These are phyloP conservation scores for Bettongia penicillata DNA, from an alignment of 2,113 vertebrate species.

Conservation along the genomic window DNA sequence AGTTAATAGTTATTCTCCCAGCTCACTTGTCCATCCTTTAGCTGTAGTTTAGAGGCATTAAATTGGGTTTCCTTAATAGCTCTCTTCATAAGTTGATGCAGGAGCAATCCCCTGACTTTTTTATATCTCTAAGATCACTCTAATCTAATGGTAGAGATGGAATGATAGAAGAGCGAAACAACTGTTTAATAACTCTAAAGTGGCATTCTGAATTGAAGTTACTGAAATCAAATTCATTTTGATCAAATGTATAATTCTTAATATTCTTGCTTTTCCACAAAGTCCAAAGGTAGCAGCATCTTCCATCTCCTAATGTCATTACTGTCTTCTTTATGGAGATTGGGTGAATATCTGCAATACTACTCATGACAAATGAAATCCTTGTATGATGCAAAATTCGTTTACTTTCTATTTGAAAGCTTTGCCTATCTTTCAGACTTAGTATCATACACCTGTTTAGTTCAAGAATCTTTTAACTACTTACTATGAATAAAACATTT, in stretches of 20 bases:
- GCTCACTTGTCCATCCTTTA: neutral
- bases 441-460: neutral
- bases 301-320: neutral
- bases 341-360: neutral
- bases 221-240: conserved; percentile 13
- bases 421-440: neutral
- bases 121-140: neutral
- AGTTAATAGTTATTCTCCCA: neutral
- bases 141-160: conserved; percentile 7
- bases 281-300: neutral
- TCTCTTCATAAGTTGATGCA: neutral
- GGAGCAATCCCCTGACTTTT: neutral
- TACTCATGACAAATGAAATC: neutral
- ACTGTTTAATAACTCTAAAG: neutral
- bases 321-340: neutral
- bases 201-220: neutral
- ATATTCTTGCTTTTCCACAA: conserved; percentile 55
- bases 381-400: neutral
- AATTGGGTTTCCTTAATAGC: neutral
- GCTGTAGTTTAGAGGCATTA: neutral
- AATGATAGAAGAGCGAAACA: conserved; percentile 31
- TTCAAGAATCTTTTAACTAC: neutral
- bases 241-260: conserved; percentile 25
- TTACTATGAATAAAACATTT: neutral
- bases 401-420: neutral